Conservation (phyloP, 2,888 invertebrate genomes). For the Lomographa bimaculata region DNA sequence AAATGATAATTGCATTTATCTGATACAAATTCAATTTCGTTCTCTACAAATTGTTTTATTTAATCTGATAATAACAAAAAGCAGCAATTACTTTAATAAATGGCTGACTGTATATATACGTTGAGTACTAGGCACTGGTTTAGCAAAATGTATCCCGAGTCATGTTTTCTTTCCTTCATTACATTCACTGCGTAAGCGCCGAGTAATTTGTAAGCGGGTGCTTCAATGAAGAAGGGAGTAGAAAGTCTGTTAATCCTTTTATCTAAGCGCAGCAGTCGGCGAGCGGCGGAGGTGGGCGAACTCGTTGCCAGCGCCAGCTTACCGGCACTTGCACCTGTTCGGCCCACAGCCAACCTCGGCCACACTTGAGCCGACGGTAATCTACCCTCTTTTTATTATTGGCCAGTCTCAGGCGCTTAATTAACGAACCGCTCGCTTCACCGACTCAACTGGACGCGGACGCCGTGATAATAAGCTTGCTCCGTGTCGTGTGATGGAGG, state of each 20-base stretch:
- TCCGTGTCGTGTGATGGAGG: conserved; percentile 23
- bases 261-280: conserved; percentile 69
- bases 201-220: conserved; percentile 25
- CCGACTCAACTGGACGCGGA: conserved; percentile 36
- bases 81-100: too few species aligned
- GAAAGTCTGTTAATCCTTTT: conserved; percentile 71
- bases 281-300: conserved; percentile 50
- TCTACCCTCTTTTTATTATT: conserved; percentile 59
- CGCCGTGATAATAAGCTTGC: conserved; percentile 25
- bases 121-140: too few species aligned
- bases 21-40: conserved; percentile 8
- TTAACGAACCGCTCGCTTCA: conserved; percentile 53
- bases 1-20: conserved; percentile 14
- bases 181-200: conserved; percentile 24
- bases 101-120: too few species aligned
- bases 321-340: conserved; percentile 58
- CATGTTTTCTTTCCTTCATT: too few species aligned
- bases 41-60: conserved; percentile 7
- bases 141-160: too few species aligned
- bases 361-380: conserved; percentile 53
- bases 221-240: conserved; percentile 50
- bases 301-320: conserved; percentile 40
- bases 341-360: conserved; percentile 28
- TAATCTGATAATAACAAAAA: neutral
- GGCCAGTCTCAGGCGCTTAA: conserved; percentile 55